Evolutionary conservation across 2,113 vertebrate species (phyloP), one percentile per base, ranked within the genome.

Genomic region (Gobio gobio): DNA sequence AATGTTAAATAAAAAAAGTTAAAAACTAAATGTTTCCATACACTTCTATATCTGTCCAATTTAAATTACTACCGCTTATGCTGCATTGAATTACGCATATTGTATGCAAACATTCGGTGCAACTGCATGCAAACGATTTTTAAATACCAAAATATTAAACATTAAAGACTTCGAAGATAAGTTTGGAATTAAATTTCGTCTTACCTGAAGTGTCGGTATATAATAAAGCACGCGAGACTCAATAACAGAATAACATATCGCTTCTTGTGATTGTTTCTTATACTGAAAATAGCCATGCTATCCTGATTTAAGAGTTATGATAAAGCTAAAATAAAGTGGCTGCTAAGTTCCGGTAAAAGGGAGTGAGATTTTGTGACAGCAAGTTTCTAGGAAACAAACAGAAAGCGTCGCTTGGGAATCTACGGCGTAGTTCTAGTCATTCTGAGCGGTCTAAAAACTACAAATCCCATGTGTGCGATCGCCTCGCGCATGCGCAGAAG

Each of bases 181-280:
- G 86, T 92, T 29, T 16, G 16, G 14, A 51, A 51, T 16, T 91
- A 89, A 64, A 91, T 93, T 74, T 10, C 8, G 8, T 90, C 94
- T 93, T 47, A 95, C 94, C 93, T 74, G 3, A 92, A 56, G 79
- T 91, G 91, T 80, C 88, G 90, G 90, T 93, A 95, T 85, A 92
- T 86, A 68, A 95, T 51, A 74, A 94, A 68, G 13, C 88, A 90
- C 59, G 88, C 51, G 36, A 94, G 83, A 82, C 90, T 92, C 40
- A 95, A 59, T 66, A 91, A 91, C 33, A 95, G 63, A 6, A 94
- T 84, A 49, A 79, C 89, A 87, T 86, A 91, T 78, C 91, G 92
- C 86, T 90, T 89, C 90, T 90, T 93, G 77, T 92, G 92, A 16
- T 45, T 74, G 78, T 89, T 92, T 87, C 93, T 91, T 59, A 93